phyloP scores from a whole-genome alignment of 2,888 invertebrate species.

The Leptogaster cylindrica region DNA sequence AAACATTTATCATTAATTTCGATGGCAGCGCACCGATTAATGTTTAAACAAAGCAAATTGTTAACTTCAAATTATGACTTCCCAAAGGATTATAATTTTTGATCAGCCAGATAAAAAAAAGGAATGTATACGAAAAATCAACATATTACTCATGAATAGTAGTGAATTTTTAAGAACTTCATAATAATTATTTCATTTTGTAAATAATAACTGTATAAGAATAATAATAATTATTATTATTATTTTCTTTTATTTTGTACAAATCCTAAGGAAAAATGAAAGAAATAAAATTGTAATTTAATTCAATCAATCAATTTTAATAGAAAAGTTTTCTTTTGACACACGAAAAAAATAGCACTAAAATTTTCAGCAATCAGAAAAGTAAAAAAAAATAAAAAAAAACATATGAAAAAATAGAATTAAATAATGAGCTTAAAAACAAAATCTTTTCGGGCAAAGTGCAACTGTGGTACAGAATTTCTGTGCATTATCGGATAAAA shows the following conservation, averaged over 20 bases:
- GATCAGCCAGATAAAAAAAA: not conserved
- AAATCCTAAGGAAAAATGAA: too few relatives aligned
- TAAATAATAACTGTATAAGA: not conserved
- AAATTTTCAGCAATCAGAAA: too few relatives aligned
- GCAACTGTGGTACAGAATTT: not conserved
- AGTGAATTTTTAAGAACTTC: not conserved
- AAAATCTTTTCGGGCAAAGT: constrained; percentile 5
- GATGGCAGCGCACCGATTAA: too few relatives aligned
- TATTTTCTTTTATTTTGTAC: not conserved
- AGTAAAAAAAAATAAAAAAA: not conserved
- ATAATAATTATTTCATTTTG: not conserved
- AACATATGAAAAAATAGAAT: not conserved
- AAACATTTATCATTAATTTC: too few relatives aligned
- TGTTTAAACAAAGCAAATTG: too few relatives aligned
- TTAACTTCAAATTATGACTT: too few relatives aligned
- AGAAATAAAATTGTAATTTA: too few relatives aligned
- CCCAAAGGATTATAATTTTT: too few relatives aligned
- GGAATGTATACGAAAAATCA: constrained; percentile 4
- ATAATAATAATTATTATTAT: too few relatives aligned
- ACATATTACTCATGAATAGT: not conserved
- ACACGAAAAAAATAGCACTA: too few relatives aligned
- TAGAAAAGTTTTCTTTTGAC: too few relatives aligned
- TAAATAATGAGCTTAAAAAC: not conserved
- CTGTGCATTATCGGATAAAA: not conserved
- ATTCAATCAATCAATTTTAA: too few relatives aligned